Conservation (phyloP, 1,140 invertebrate genomes). For the Caenorhabditis elegans region DNA sequence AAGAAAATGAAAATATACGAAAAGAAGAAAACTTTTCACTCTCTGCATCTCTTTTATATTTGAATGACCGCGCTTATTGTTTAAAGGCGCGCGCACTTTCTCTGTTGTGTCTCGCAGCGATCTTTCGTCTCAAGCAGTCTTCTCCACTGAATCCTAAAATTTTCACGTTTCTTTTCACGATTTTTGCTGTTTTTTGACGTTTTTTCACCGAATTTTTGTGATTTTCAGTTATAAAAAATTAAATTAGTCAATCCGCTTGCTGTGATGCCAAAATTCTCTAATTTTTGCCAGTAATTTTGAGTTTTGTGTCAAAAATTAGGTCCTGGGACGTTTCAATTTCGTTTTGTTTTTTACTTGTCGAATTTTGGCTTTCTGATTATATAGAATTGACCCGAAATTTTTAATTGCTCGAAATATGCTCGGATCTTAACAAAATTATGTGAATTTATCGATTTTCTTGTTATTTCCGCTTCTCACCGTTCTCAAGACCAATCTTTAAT, state of each 20-base stretch:
- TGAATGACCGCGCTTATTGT: neutral
- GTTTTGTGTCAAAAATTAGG: neutral
- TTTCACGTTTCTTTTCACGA: neutral
- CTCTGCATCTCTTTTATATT: too few relatives aligned
- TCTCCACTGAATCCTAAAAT: slow-evolving; percentile 14
- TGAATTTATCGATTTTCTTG: neutral
- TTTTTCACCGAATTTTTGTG: neutral
- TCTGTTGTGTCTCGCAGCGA: neutral
- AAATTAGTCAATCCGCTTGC: neutral
- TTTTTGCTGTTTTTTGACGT: neutral
- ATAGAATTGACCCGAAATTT: too few relatives aligned
- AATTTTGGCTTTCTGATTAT: too few relatives aligned
- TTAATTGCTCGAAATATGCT: too few relatives aligned
- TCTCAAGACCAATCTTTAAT: neutral
- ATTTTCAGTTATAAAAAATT: neutral
- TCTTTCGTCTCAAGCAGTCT: too few relatives aligned
- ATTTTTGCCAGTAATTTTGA: neutral
- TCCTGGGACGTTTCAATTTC: neutral
- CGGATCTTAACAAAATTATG: too few relatives aligned
- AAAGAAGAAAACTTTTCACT: too few relatives aligned
- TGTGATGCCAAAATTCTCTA: too few relatives aligned
- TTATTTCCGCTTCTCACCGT: neutral
- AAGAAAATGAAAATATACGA: neutral
- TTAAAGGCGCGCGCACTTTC: neutral
- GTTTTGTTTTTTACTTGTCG: neutral